phyloP scores from a whole-genome alignment of 2,113 vertebrate species.

The Phalacrocorax brasilianus region DNA sequence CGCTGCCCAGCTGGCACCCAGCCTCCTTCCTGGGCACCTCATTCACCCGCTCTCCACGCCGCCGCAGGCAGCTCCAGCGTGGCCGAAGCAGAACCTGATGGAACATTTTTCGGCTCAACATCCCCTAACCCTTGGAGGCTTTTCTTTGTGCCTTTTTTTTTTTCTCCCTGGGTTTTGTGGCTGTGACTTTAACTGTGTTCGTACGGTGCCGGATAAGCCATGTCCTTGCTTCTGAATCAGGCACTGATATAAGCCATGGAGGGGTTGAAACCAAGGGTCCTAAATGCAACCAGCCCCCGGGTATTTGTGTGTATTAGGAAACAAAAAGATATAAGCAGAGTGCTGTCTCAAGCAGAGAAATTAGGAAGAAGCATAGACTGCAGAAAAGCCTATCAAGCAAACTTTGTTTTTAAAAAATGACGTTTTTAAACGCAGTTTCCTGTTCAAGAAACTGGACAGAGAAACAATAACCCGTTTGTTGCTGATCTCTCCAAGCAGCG shows the following conservation, averaged over 20 bases:
- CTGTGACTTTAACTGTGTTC: not conserved
- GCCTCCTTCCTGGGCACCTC: slow-evolving; percentile 47
- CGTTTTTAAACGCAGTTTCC: not conserved
- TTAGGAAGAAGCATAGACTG: not conserved
- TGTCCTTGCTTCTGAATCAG: not conserved
- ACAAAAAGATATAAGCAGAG: not conserved
- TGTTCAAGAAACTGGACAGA: not conserved
- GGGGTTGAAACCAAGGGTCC: not conserved
- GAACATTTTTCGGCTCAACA: slow-evolving; percentile 22
- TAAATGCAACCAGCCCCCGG: not conserved
- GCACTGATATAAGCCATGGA: not conserved
- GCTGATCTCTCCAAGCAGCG: not conserved
- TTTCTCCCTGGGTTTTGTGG: not conserved
- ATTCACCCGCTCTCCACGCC: not conserved
- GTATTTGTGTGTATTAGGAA: not conserved
- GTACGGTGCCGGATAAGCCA: not conserved
- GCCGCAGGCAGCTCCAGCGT: not conserved
- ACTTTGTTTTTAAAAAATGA: not conserved
- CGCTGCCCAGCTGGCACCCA: slow-evolving; percentile 4
- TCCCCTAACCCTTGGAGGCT: slow-evolving; percentile 46
- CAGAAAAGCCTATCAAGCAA: not conserved
- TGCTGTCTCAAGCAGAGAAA: not conserved
- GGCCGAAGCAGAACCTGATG: not conserved
- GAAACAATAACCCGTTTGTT: slow-evolving; percentile 16
- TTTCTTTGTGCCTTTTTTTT: not conserved